Evolutionary conservation across 2,888 invertebrate species (phyloP), one percentile per base, ranked within the genome.

Genomic region (Pristionchus entomophagus): DNA sequence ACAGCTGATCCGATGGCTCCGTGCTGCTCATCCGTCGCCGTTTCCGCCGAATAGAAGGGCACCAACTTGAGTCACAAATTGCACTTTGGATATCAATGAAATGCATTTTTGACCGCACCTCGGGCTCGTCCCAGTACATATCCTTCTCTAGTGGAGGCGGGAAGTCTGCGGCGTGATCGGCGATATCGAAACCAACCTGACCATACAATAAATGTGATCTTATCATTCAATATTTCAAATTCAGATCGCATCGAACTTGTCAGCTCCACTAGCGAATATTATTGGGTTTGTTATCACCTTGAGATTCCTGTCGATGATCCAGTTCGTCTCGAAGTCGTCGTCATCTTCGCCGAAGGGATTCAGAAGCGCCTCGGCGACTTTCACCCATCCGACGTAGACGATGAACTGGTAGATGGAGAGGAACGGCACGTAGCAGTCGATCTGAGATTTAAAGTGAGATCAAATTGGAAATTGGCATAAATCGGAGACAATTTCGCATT

Each of bases 271-370:
- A 53, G 22, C 53, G 22, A 4, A 53, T 19, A 19, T 53, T 12
- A 19, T 17, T 6, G 14, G 14, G 49, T 49, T 6, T 51, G 51
- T 51, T 1, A n/a, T 62, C n/a, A 82, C 86, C 82, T 86, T 80
- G 22, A 86, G 82, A 69, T 86, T 86, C 26, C 86, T 22, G n/a
- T 86, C 86, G n/a, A 86, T 62, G 17, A 86, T 69, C 86, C 86
- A 86, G 82, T 82, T 82, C 45, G 65, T 69, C 53, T 86, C 86
- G 53, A 86, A 86, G 53, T 86, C 85, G 49, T 86, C 85, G 49
- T 86, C 85, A 53, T 86, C 85, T 14, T 86, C 85, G 0, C 85
- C 86, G 45, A 81, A 86, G 0, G 86, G 86, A 65, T 86, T 86
- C 38, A 86, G 53, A 0, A 86, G 82, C 22, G 81, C 81, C 45